Percentiles rank a stretch among this genome's conserved stretches.
Evolutionary conservation across 1,140 invertebrate species (phyloP).

Genomic region (Nephotettix cincticeps): DNA sequence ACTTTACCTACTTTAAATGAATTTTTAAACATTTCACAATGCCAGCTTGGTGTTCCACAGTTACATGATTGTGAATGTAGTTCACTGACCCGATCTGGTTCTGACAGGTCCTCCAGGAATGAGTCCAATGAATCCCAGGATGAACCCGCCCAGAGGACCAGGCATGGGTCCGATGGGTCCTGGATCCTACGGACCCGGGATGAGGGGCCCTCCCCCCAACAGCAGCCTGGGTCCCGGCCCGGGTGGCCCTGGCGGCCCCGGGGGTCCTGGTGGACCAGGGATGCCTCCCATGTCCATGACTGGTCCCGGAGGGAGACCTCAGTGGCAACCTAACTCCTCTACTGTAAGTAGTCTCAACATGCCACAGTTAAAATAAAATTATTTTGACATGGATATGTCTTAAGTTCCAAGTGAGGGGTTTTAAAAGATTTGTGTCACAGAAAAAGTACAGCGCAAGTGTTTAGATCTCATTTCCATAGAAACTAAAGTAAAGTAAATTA

Average conservation of each 20-base stretch:
- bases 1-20: too few species aligned
- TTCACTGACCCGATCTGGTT: too few species aligned
- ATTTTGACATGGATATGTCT: too few species aligned
- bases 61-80: too few species aligned
- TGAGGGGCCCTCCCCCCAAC: constrained; percentile 88
- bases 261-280: background rate
- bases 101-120: constrained; percentile 1
- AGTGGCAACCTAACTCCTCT: constrained; percentile 87
- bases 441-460: too few species aligned
- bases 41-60: too few species aligned
- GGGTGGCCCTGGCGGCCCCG: constrained; percentile 40
- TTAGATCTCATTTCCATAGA: too few species aligned
- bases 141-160: constrained; percentile 89
- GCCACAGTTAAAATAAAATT: too few species aligned
- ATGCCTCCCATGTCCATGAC: constrained; percentile 71
- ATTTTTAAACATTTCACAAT: too few species aligned
- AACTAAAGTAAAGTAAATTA: too few species aligned
- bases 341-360: constrained; percentile 57
- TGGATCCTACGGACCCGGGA: constrained; percentile 78
- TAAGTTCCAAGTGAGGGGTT: too few species aligned
- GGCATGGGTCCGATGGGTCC: constrained; percentile 72
- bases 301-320: constrained; percentile 79
- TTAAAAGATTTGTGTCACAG: too few species aligned
- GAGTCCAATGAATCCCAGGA: constrained; percentile 80
- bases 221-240: constrained; percentile 66